A percentile compares a stretch with the other conserved stretches of the same genome.
phyloP scores from a whole-genome alignment of 2,113 vertebrate species.

The Herpailurus yagouaroundi region DNA sequence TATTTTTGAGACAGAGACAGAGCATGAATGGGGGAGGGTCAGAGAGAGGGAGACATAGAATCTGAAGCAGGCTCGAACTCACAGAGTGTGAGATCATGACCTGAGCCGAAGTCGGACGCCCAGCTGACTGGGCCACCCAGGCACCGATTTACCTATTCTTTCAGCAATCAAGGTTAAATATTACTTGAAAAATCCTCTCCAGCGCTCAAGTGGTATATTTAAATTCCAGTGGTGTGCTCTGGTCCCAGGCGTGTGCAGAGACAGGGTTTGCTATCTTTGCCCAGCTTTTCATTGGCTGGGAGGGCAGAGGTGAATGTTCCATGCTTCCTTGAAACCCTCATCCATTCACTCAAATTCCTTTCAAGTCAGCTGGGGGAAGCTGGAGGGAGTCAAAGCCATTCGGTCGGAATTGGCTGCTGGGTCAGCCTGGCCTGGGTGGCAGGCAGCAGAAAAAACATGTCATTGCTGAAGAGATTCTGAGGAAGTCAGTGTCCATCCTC shows the following conservation, averaged over 20 bases:
- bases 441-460: neutral
- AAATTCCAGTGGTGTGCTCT: fast-evolving
- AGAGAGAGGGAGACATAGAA: too few species aligned
- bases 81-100: too few species aligned
- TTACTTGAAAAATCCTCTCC: neutral
- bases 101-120: too few species aligned
- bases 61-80: too few species aligned
- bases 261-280: neutral
- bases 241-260: neutral
- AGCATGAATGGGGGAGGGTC: too few species aligned
- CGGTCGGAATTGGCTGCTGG: fast-evolving
- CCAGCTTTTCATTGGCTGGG: neutral
- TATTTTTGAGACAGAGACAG: too few species aligned
- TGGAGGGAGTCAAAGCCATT: neutral
- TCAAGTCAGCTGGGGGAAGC: neutral
- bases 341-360: neutral
- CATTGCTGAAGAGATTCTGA: neutral
- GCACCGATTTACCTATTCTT: neutral
- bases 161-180: neutral
- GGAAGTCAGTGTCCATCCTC: fast-evolving
- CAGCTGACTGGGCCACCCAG: too few species aligned
- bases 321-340: too few species aligned
- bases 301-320: fast-evolving
- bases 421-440: neutral
- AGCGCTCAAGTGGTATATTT: neutral